phyloP scores from a whole-genome alignment of 1,140 invertebrate species.

The Matsumurasca onukii region DNA sequence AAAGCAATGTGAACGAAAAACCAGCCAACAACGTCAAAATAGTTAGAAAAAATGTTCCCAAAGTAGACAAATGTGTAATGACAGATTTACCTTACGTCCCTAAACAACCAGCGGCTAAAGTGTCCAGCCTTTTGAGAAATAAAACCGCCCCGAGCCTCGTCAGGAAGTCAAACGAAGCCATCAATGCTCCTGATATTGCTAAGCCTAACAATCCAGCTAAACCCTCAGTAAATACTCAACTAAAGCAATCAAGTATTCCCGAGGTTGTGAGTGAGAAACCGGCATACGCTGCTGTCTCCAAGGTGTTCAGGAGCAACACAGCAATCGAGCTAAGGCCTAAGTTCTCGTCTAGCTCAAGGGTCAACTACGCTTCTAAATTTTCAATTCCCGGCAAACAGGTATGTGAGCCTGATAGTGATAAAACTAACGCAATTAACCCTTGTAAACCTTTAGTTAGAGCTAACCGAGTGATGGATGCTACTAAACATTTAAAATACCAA shows the following conservation, averaged over 20 bases:
- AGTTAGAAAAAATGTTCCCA: no score
- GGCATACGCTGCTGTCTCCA: conserved; percentile 30
- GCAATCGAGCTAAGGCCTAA: conserved; percentile 28
- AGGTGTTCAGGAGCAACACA: conserved; percentile 29
- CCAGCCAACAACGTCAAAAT: no score
- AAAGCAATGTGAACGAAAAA: conserved; percentile 2
- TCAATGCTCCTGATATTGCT: not conserved
- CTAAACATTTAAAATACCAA: no score
- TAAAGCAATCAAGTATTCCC: not conserved
- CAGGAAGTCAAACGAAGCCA: not conserved
- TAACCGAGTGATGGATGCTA: no score
- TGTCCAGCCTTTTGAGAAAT: not conserved
- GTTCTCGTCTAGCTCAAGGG: not conserved
- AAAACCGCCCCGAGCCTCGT: not conserved
- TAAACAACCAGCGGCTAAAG: conserved; percentile 3
- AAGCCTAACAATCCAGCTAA: not conserved
- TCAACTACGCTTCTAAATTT: not conserved
- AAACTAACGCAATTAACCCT: no score
- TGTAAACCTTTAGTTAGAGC: no score
- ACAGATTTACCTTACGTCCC: conserved; percentile 2
- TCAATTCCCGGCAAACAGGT: not conserved
- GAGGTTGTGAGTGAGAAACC: not conserved
- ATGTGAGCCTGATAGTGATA: no score
- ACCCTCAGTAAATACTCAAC: not conserved
- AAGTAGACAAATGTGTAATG: not conserved